Evolutionary conservation across 2,113 vertebrate species (phyloP), one percentile per base, ranked within the genome.

Genomic region (Callospermophilus lateralis): DNA sequence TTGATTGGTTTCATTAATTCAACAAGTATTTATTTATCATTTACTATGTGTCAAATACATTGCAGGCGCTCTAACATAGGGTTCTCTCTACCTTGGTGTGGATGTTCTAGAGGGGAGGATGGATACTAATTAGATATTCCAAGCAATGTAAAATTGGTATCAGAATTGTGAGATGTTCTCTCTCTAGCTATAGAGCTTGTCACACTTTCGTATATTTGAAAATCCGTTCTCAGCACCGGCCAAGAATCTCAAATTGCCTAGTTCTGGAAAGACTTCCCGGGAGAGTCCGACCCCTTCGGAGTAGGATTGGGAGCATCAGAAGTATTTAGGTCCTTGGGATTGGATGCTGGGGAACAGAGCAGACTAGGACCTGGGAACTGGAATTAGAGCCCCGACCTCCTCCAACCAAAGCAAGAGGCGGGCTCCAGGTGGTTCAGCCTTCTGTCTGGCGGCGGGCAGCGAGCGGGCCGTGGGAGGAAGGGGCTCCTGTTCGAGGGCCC

Each of bases 401-500:
- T 8, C 8, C 67, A 24, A 13, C 26, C 63, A 9, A 8, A 55
- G 39, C 11, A 0, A 61, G 53, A 51, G 65, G 72, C 45, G 0
- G n/a, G 15, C 22, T 55, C 45, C 51, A 8, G 28, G n/a, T 0
- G 0, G 8, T 2, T 39, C 30, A 5, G 28, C 19, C 61, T 74
- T 45, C 42, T 3, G n/a, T 15, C 61, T 24, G 45, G 20, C 45
- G 0, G 72, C 4, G 1, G 65, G 32, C 8, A 10, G 45, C 7
- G 73, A 42, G 12, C 30, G 32, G 26, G 19, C 4, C 4, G 67
- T 48, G 13, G 13, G 17, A 17, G 42, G 15, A 55, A 16, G 8
- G 34, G 34, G 30, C 8, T 34, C 34, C 17, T 0, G 22, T 58
- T 68, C 3, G 39, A 15, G 39, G 32, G 39, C 0, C 3, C 13